Conservation (phyloP, 2,888 invertebrate genomes). For the Sinodicranocentrus sp. region DNA sequence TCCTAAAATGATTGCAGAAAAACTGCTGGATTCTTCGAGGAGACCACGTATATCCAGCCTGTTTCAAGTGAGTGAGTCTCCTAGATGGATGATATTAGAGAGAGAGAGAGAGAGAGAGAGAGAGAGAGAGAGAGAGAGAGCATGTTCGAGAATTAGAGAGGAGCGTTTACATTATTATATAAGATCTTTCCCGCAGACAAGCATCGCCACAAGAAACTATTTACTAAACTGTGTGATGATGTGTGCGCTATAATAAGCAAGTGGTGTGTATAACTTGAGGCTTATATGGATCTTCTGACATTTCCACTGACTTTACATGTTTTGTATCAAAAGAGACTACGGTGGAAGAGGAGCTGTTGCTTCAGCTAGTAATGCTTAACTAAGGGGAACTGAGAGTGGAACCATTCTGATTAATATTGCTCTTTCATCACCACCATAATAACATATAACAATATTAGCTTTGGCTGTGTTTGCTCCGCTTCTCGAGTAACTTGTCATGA, state of each 20-base stretch:
- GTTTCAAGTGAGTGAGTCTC: no score
- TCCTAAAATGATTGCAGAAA: neutral
- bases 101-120: no score
- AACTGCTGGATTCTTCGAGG: no score
- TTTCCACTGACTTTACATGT: neutral
- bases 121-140: neutral
- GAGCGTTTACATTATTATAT: neutral
- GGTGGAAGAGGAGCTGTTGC: constrained; percentile 41
- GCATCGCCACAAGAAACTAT: no score
- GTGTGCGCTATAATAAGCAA: neutral
- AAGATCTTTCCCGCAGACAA: no score
- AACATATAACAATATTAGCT: constrained; percentile 51
- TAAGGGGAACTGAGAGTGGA: constrained; percentile 52
- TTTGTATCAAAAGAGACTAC: neutral
- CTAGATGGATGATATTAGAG: neutral
- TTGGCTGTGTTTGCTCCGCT: neutral
- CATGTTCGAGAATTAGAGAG: neutral
- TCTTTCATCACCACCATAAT: constrained; percentile 58
- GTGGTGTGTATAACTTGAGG: neutral
- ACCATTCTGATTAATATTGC: constrained; percentile 64
- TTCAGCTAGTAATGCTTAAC: constrained; percentile 46
- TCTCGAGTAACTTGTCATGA: neutral
- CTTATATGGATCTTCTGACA: neutral
- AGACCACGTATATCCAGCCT: no score
- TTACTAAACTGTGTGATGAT: no score